Conservation (phyloP, 2,113 vertebrate genomes). For the Rostratula benghalensis region DNA sequence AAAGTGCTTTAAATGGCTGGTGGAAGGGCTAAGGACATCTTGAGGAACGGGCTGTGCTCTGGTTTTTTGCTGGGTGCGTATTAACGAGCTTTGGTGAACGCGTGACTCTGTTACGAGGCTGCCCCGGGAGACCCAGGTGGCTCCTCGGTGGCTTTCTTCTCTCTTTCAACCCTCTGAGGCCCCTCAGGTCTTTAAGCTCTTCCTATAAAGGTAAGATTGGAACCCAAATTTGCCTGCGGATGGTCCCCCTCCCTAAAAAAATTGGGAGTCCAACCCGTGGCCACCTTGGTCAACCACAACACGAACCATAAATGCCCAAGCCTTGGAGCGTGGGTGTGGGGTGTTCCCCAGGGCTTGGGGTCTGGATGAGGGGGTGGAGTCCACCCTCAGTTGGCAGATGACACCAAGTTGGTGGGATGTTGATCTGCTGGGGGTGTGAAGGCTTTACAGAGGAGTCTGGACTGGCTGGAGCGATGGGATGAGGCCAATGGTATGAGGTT, state of each 20-base stretch:
- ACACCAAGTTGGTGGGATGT: no score
- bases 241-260: neutral
- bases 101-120: neutral
- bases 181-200: neutral
- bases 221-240: neutral
- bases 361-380: no score
- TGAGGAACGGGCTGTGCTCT: neutral
- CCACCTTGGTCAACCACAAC: neutral
- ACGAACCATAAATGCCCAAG: neutral
- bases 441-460: no score
- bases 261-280: neutral
- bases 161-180: neutral
- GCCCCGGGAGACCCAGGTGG: rapidly evolving
- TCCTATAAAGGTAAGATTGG: neutral
- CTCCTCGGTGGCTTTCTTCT: neutral
- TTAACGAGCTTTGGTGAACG: neutral
- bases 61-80: neutral
- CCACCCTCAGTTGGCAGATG: no score
- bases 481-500: no score
- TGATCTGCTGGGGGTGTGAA: no score
- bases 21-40: neutral
- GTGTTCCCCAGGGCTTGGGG: no score
- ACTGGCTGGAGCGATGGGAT: no score
- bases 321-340: neutral
- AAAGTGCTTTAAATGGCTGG: neutral